These are phyloP conservation scores for Venturia canescens DNA, from an alignment of 1,140 invertebrate genomes.

Conservation along the genomic window DNA sequence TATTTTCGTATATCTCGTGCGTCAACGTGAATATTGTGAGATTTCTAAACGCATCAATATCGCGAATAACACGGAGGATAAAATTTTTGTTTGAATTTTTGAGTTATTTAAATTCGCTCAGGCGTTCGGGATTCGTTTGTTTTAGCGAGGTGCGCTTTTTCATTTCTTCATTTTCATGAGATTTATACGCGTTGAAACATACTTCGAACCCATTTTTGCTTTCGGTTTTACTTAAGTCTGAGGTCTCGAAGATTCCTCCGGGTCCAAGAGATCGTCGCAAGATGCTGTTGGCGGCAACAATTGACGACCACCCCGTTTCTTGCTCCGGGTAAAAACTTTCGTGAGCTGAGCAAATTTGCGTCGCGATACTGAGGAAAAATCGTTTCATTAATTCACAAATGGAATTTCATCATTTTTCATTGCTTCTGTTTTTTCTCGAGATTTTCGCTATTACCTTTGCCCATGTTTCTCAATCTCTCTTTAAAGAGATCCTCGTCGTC, in stretches of 20 bases:
- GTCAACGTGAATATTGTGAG: no score
- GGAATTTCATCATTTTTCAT: no score
- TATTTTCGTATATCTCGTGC: no score
- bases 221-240: slow-evolving; percentile 60
- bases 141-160: slow-evolving; percentile 17
- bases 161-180: slow-evolving; percentile 3
- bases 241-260: slow-evolving; percentile 71
- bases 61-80: no score
- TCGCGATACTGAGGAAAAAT: slow-evolving; percentile 81
- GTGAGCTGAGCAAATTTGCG: slow-evolving; percentile 90
- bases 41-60: no score
- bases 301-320: slow-evolving; percentile 79
- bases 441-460: slow-evolving; percentile 80
- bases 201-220: not conserved
- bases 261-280: slow-evolving; percentile 73
- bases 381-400: not conserved
- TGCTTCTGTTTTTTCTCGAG: no score
- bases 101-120: not conserved
- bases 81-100: slow-evolving; percentile 1
- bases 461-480: slow-evolving; percentile 91
- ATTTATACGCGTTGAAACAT: not conserved
- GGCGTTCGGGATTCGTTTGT: not conserved
- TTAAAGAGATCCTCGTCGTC: slow-evolving; percentile 88
- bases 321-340: slow-evolving; percentile 85
- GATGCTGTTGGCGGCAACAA: slow-evolving; percentile 73